Evolutionary conservation across 2,113 vertebrate genomes (phyloP), one percentile per base, ranked within the genome.

Genomic region (Syngnathus scovelli): DNA sequence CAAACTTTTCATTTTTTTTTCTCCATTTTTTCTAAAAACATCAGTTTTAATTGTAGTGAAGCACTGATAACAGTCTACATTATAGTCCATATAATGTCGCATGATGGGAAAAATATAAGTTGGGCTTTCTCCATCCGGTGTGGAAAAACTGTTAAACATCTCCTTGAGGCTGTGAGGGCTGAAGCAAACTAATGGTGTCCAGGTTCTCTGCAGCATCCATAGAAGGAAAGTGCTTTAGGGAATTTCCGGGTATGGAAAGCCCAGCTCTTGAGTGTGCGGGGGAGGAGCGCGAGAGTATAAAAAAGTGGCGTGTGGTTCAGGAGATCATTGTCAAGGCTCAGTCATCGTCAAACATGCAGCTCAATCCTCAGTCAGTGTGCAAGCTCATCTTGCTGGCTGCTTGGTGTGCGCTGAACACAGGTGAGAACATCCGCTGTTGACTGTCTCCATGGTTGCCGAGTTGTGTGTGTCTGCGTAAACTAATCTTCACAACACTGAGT

Each of bases 181-280:
- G 21, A n/a, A 55, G 52, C 52, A 62, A 2, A 44, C 21, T 13
- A 27, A 16, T 44, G 61, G 41, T 62, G 61, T 46, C 13, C 12
- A 23, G 41, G 12, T 15, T 62, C 11, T 62, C 39, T 27, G 21
- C 66, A 67, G 51, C 6, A 73, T 81, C 61, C 67, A 23, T 0
- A 48, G 18, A 77, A 41, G 23, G 71, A 85, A 49, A 77, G 70
- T 76, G 70, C 55, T 54, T 0, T 61, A 5, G 78, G 88, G 86
- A 83, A 83, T 78, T 89, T 87, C 82, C 80, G 74, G 5, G 16
- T 74, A 69, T 80, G 86, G 82, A 88, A 89, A 87, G 63, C 81
- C 81, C 86, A 77, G 52, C 27, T 38, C 39, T 33, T 19, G 46
- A 74, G 37, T 16, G 11, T 18, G 65, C 0, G 73, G 70, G 78